Evolutionary conservation across 2,113 vertebrate species (phyloP), one percentile per base, ranked within the genome.

Genomic region (Sinocyclocheilus anshuiensis): DNA sequence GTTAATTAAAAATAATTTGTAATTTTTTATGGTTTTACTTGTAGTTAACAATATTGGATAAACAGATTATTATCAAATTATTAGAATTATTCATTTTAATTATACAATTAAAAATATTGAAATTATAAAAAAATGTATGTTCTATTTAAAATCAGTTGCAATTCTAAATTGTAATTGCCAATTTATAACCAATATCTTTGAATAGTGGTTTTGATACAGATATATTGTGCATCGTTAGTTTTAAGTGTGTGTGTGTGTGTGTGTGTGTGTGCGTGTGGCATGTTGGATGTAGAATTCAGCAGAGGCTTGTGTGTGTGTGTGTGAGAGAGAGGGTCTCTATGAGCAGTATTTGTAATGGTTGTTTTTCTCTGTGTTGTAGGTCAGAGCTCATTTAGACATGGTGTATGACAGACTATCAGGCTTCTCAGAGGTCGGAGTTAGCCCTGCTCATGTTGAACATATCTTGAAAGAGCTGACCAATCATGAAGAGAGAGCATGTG

Each of bases 351-450:
- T 74, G 8, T 53, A 24, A 80, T 24, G 15, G 7, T 22, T 69
- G 48, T 69, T 45, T 65, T 81, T 24, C 45, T 61, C 83, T 69
- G 86, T 86, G 0, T 92, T 93, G 77, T 93, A 99, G 98, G 94
- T 97, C 85, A 96, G 96, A 89, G 92, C 93, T 77, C 88, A 95
- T 88, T 91, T 99, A 92, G 97, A 97, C 74, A 86, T 92, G 36
- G 91, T 94, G 81, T 95, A 92, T 3, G 97, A 98, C 90, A 97
- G 96, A 88, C 91, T 97, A 18, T 88, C 89, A 4, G 81, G 93
- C 87, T 96, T 98, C 91, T 95, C 95, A 0, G 97, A 98, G 24
- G 93, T 98, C 7, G 98, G 97, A 87, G 97, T 98, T 92, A 98
- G 97, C 91, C 95, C 93, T 16, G 95, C 96, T 0, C 97, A 99